Evolutionary conservation across 2,797 vertebrate species (phyloP).

Genomic region (Todus mexicanus): DNA sequence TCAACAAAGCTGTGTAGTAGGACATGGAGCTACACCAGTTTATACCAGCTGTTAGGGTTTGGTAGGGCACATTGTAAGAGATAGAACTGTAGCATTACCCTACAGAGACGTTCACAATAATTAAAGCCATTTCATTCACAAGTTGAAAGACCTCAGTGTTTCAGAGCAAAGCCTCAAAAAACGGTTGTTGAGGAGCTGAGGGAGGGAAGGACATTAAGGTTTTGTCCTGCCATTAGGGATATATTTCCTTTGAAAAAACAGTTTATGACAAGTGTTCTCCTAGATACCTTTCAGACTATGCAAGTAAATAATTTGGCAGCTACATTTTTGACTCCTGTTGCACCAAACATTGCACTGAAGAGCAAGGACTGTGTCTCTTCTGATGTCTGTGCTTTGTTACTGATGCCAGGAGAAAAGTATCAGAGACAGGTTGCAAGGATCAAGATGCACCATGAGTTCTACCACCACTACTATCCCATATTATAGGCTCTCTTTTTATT

Average conservation of each 20-base stretch:
- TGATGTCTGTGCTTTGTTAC: not conserved
- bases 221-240: not conserved
- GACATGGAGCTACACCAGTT: not conserved
- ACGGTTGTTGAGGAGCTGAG: not conserved
- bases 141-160: not conserved
- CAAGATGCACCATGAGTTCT: not conserved
- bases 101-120: not conserved
- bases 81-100: not conserved
- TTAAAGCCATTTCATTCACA: not conserved
- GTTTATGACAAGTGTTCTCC: not conserved
- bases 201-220: not conserved
- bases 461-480: not conserved
- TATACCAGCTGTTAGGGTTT: not conserved
- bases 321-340: not conserved
- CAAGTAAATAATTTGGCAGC: not conserved
- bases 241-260: not conserved
- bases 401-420: not conserved
- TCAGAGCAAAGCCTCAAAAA: not conserved
- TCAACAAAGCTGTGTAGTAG: not conserved
- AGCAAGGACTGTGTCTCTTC: not conserved
- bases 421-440: not conserved
- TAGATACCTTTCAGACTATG: not conserved
- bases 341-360: not conserved
- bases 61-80: not conserved
- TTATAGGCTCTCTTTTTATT: not conserved